A percentile compares a stretch with the other conserved stretches of the same genome.
These are phyloP conservation scores for Dendrocopos noguchii DNA, from an alignment of 2,113 vertebrate genomes.

Conservation along the genomic window DNA sequence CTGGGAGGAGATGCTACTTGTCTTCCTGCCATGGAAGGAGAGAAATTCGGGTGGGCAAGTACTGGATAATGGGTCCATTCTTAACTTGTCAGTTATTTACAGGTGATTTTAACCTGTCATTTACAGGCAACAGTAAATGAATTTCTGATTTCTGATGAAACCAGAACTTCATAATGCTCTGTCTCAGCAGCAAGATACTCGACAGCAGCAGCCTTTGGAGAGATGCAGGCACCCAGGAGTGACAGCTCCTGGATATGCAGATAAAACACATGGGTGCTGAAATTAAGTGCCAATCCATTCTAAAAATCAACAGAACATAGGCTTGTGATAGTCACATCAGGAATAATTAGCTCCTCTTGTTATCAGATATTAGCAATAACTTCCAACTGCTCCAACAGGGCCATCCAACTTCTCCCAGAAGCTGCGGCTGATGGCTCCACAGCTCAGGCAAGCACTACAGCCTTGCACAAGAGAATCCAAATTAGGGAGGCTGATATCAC, in stretches of 20 bases:
- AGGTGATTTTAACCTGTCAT: neutral
- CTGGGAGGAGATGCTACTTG: neutral
- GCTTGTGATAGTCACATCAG: neutral
- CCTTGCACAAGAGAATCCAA: neutral
- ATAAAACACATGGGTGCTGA: neutral
- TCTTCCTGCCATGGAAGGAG: neutral
- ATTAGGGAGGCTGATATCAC: neutral
- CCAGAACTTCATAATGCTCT: neutral
- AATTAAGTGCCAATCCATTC: neutral
- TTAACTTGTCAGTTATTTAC: neutral
- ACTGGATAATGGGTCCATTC: neutral
- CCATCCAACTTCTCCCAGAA: neutral
- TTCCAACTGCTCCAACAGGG: neutral
- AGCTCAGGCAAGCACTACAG: rapidly evolving
- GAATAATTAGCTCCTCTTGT: slow-evolving; percentile 13
- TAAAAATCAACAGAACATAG: slow-evolving; percentile 10
- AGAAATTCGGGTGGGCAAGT: neutral
- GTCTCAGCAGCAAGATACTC: neutral
- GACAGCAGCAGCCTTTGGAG: neutral
- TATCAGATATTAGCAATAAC: neutral
- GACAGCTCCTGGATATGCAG: neutral
- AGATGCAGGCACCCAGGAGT: neutral
- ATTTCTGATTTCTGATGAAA: neutral
- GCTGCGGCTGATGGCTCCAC: neutral
- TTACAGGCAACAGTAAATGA: neutral